Evolutionary conservation across 1,140 invertebrate species (phyloP).

Genomic region (Drosophila pseudoobscura): DNA sequence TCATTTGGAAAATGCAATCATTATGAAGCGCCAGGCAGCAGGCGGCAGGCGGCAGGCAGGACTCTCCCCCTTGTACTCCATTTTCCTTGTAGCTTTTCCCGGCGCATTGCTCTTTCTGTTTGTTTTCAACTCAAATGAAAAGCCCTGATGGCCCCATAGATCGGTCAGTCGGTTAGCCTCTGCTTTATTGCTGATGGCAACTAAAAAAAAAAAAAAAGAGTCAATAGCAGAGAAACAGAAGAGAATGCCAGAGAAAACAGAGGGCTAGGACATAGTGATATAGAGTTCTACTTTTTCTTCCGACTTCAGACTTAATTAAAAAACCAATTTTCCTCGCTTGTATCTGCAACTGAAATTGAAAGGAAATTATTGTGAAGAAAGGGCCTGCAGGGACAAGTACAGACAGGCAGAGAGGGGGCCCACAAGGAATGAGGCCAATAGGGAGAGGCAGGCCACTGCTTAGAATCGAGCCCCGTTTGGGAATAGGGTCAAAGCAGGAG

Average conservation of each 20-base stretch:
- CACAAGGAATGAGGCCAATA: no score
- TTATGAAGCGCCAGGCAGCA: conserved; percentile 19
- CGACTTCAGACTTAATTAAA: conserved; percentile 74
- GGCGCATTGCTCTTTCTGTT: conserved; percentile 26
- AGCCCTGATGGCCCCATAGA: conserved; percentile 12
- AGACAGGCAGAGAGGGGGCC: conserved; percentile 11
- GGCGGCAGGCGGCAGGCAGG: background rate
- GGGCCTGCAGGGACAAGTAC: conserved; percentile 30
- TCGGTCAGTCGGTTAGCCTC: conserved; percentile 47
- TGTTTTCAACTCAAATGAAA: conserved; percentile 36
- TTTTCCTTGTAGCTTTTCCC: conserved; percentile 17
- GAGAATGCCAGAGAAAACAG: no score
- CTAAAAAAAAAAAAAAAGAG: conserved; percentile 27
- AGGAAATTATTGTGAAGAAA: conserved; percentile 37
- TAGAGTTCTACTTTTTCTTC: conserved; percentile 29
- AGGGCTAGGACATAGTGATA: conserved; percentile 9
- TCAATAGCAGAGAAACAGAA: background rate
- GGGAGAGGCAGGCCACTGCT: no score
- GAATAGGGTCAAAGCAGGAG: no score
- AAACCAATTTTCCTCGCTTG: conserved; percentile 61
- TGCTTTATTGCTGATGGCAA: conserved; percentile 31
- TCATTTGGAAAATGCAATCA: conserved; percentile 37
- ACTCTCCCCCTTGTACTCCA: background rate
- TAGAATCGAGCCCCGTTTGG: no score
- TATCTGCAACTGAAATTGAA: conserved; percentile 51